Evolutionary conservation across 2,797 vertebrate genomes (phyloP).

Genomic region (Peromyscus attwateri): DNA sequence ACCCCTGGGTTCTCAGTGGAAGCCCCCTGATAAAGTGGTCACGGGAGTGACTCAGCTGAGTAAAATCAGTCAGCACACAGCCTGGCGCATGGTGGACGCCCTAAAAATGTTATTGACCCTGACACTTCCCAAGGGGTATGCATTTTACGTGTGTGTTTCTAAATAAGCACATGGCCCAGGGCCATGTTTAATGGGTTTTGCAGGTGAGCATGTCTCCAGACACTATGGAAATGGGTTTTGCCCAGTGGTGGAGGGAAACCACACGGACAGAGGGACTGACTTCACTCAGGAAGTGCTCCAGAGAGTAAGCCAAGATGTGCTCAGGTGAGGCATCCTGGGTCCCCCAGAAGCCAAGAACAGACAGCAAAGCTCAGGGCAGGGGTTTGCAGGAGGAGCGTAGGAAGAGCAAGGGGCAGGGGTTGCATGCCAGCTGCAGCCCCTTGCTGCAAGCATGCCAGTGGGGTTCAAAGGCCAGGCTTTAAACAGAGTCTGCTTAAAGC

Average conservation of each 20-base stretch:
- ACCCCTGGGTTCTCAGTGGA: background rate
- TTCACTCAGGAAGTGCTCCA: background rate
- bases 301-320: background rate
- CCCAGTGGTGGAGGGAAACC: background rate
- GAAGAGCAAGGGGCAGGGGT: background rate
- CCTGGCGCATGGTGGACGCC: fast-evolving
- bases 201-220: background rate
- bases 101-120: background rate
- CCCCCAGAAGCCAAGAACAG: background rate
- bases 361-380: background rate
- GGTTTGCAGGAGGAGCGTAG: too few species aligned
- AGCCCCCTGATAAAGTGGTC: background rate
- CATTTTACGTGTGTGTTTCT: background rate
- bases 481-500: conserved; percentile 48
- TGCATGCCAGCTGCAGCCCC: background rate
- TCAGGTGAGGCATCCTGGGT: background rate
- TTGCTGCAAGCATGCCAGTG: background rate
- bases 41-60: background rate
- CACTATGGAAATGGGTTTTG: background rate
- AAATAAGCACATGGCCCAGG: background rate
- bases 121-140: background rate
- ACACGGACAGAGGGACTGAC: background rate
- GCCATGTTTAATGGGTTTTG: background rate
- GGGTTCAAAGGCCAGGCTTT: conserved; percentile 5
- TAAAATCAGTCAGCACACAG: background rate